Evolutionary conservation across 2,888 invertebrate genomes (phyloP), one percentile per base, ranked within the genome.

Genomic region (Lydus trimaculatus): DNA sequence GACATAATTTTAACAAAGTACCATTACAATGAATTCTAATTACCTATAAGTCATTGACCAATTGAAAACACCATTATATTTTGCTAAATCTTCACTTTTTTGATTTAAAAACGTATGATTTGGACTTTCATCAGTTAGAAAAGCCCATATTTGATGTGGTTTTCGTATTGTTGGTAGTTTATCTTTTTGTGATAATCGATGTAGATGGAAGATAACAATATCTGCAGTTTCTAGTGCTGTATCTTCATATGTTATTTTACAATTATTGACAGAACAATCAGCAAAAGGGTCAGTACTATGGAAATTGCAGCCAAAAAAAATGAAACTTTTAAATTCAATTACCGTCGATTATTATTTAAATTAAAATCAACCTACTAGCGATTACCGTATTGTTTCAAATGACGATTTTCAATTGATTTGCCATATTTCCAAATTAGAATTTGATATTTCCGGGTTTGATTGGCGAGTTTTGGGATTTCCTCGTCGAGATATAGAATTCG

Each of bases 21-120:
- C 6, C 33, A 66, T 20, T 5, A 61, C 25, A 31, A 2, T 43
- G 17, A 31, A 28, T 43, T 23, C 66, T 61, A 64, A 67, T 73
- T 80, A 91, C 89, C 88, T 87, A 79, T 90, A 91, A 1, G 88
- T 88, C 91, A 91, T 91, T 0, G 91, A 90, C 91, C 91, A 91
- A 79, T 91, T 91, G 77, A 91, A 94, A n/a, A 90, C 72, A 15
- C 89, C 87, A 70, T 90, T 86, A 73, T 89, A 88, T 31, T 87
- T 81, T 1, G 80, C 76, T 2, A 87, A 77, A 0, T 85, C 43
- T 11, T n/a, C 17, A 5, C 8, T 84, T 48, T 79, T 68, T 64
- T 78, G 78, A 0, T 85, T 76, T 0, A 88, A 78, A 77, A 91
- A 91, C 0, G 90, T 87, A 75, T 91, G 85, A 11, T 79, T 78